Evolutionary conservation across 2,113 vertebrate genomes (phyloP), one percentile per base, ranked within the genome.

Genomic region (Patagioenas fasciata): DNA sequence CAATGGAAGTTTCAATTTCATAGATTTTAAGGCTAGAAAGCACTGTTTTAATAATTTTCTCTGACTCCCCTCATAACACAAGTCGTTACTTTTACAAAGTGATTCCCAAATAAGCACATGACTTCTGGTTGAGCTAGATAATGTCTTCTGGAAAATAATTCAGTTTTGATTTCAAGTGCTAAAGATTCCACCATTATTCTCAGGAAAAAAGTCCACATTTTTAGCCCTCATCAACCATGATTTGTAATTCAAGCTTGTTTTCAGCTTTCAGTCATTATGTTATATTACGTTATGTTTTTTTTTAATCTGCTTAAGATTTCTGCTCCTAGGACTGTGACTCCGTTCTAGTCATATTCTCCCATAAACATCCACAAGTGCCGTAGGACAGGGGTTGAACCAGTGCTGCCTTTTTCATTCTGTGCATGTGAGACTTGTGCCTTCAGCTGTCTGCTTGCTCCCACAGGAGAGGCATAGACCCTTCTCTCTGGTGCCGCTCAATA

Each of bases 221-320:
- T 80, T 70, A 65, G 7, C 5, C 10, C 11, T 10, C 0, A 0
- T 44, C 11, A 61, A 13, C 1, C 47, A 50, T 50, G 0, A 58
- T 84, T 78, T 91, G 20, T 78, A 70, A 84, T 24, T 26, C n/a
- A 32, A 83, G 7, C 26, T 84, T 80, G 17, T 48, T 80, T 91
- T 73, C 26, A 29, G 17, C 56, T 89, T 91, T 94, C 64, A 80
- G 23, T 23, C 15, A 2, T 42, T 53, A 19, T 2, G 4, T 32
- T n/a, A 13, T 1, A 2, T 51, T 50, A 34, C 3, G 0, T 12
- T 40, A 40, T 40, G 12, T 40, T 11, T 9, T 29, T 17, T 71
- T 83, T 75, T 47, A 71, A 29, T 67, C 23, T 54, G 47, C 8
- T 66, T 64, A 47, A 88, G 19, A 38, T 8, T 19, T 48, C 15